phyloP scores from a whole-genome alignment of 2,888 invertebrate genomes.

The Xestia xanthographa region DNA sequence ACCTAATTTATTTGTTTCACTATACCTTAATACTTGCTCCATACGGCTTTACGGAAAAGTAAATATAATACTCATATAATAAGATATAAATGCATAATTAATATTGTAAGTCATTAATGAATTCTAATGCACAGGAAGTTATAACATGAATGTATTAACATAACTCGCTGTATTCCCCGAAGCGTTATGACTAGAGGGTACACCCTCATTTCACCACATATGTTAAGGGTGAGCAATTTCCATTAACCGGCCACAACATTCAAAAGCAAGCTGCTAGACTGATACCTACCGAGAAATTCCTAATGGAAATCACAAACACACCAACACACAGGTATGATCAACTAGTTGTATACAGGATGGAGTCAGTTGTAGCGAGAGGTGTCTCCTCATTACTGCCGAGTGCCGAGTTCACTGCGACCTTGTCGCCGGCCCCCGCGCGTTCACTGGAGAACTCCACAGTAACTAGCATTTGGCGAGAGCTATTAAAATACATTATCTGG shows the following conservation, averaged over 20 bases:
- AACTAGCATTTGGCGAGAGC: background rate
- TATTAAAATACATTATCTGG: background rate
- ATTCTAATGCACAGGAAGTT: background rate
- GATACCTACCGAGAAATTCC: no score
- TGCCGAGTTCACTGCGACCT: slow-evolving; percentile 33
- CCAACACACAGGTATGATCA: slow-evolving; percentile 6
- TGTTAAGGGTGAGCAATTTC: background rate
- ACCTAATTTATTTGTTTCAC: background rate
- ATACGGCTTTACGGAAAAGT: background rate
- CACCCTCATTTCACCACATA: background rate
- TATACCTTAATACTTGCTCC: background rate
- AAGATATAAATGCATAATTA: background rate
- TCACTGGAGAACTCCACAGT: slow-evolving; percentile 22
- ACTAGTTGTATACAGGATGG: slow-evolving; percentile 42
- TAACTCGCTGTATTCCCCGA: background rate
- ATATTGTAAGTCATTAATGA: background rate
- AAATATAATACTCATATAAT: no score
- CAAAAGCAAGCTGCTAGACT: background rate
- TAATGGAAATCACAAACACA: background rate
- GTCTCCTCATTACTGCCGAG: slow-evolving; percentile 34
- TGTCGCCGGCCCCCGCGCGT: background rate
- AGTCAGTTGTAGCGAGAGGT: slow-evolving; percentile 29
- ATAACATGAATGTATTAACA: background rate
- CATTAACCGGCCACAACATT: background rate
- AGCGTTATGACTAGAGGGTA: background rate